Evolutionary conservation across 2,888 invertebrate genomes (phyloP).

Genomic region (Cecidostiba fungosa): DNA sequence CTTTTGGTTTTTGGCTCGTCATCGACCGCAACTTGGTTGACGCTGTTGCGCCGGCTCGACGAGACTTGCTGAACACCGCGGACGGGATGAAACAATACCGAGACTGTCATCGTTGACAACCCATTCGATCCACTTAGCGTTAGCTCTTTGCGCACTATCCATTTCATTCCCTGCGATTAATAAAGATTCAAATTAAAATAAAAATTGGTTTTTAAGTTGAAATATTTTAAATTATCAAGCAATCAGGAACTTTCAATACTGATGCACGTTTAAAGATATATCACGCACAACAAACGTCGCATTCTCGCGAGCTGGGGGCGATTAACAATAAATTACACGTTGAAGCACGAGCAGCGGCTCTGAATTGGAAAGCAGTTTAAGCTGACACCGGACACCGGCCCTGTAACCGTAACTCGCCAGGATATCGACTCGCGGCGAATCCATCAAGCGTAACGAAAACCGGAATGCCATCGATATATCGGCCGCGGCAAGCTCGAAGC

Average conservation of each 20-base stretch:
- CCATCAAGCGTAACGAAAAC: conserved; percentile 51
- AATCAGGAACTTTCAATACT: too few relatives aligned
- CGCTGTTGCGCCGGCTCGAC: conserved; percentile 72
- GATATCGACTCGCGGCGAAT: not conserved
- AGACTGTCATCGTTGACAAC: conserved; percentile 79
- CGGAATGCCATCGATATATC: conserved; percentile 39
- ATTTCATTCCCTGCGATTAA: conserved; percentile 71
- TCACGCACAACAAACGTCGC: not conserved
- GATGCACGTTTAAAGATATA: not conserved
- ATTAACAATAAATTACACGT: not conserved
- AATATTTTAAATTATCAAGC: too few relatives aligned
- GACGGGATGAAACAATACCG: conserved; percentile 81
- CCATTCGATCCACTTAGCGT: conserved; percentile 74
- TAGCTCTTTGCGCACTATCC: conserved; percentile 74
- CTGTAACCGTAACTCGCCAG: conserved; percentile 17
- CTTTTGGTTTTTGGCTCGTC: conserved; percentile 76
- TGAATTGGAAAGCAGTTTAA: conserved; percentile 28
- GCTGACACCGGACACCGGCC: conserved; percentile 30
- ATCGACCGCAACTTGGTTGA: conserved; percentile 69
- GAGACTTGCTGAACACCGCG: conserved; percentile 73
- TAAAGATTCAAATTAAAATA: not conserved
- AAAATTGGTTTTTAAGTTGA: too few relatives aligned
- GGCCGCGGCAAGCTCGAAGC: not conserved
- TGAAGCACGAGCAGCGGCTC: not conserved
- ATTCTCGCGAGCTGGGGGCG: not conserved